These are phyloP conservation scores for Sinocyclocheilus grahami DNA, from an alignment of 2,113 vertebrate species.

Conservation along the genomic window DNA sequence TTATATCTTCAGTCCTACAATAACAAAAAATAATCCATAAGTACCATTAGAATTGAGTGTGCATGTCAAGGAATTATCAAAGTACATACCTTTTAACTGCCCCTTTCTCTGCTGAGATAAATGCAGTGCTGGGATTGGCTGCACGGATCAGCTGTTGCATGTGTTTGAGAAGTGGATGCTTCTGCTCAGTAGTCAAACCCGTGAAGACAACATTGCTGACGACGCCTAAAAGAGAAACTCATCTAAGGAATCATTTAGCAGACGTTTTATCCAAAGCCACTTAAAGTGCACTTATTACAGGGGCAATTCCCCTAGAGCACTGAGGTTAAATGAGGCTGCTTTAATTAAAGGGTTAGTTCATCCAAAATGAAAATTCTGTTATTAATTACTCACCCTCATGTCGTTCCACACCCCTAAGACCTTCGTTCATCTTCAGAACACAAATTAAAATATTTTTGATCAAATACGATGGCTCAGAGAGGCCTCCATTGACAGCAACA, in stretches of 20 bases:
- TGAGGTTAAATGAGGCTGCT: slow-evolving; percentile 10
- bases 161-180: slow-evolving; percentile 82
- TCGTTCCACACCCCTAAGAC: no score
- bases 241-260: not conserved
- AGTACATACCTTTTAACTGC: slow-evolving; percentile 83
- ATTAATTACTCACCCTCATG: no score
- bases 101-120: slow-evolving; percentile 89
- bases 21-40: slow-evolving; percentile 9
- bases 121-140: slow-evolving; percentile 84
- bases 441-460: no score
- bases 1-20: slow-evolving; percentile 88
- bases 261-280: not conserved
- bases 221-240: slow-evolving; percentile 75
- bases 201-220: slow-evolving; percentile 91
- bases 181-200: slow-evolving; percentile 82
- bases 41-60: not conserved
- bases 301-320: not conserved
- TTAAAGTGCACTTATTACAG: not conserved
- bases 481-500: no score
- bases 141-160: slow-evolving; percentile 88
- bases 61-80: slow-evolving; percentile 37
- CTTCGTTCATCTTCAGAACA: no score
- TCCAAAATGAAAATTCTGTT: no score
- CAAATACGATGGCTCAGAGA: no score
- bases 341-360: not conserved